phyloP scores from a whole-genome alignment of 2,797 vertebrate species.

The Malurus leucopterus region DNA sequence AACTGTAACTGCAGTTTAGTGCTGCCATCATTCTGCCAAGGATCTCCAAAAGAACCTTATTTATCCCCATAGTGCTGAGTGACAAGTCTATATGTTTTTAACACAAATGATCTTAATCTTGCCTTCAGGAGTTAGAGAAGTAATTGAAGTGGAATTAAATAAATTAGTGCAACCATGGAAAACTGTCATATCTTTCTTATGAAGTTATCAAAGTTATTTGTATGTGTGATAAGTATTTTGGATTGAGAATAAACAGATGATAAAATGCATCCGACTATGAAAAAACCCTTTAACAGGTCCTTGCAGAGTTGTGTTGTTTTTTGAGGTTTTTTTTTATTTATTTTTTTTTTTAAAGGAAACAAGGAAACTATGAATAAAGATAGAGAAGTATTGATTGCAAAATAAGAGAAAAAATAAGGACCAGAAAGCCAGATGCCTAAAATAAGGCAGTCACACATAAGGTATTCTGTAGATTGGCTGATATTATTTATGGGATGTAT shows the following conservation, averaged over 20 bases:
- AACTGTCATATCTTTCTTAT: not conserved
- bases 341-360: not conserved
- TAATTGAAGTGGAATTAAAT: not conserved
- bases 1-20: not conserved
- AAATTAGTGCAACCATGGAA: not conserved
- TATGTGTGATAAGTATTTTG: not conserved
- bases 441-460: not conserved
- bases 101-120: not conserved
- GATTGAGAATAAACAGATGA: not conserved
- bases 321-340: no score
- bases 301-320: not conserved
- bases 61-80: accelerated
- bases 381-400: not conserved
- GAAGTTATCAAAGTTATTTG: not conserved
- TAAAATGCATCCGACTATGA: not conserved
- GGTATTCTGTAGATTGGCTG: not conserved
- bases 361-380: not conserved
- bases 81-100: not conserved
- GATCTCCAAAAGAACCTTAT: not conserved
- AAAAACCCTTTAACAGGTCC: not conserved
- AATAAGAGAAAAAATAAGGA: not conserved
- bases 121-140: not conserved
- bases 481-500: not conserved
- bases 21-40: not conserved
- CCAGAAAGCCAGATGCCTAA: not conserved